Evolutionary conservation across 2,797 vertebrate genomes (phyloP), one percentile per base, ranked within the genome.

Genomic region (Bufotes viridis): DNA sequence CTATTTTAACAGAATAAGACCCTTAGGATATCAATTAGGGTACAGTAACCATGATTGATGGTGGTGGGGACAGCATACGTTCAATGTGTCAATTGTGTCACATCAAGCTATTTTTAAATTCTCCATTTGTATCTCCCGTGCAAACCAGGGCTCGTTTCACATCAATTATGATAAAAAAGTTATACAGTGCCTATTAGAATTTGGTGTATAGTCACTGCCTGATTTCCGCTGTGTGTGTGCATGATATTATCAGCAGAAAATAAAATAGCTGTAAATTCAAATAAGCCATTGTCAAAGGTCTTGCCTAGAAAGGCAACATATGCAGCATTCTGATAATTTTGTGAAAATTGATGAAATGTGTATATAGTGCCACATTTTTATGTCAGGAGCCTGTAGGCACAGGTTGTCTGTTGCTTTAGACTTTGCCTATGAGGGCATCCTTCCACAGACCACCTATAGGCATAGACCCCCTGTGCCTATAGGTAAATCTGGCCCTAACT

Each of bases 1-100:
- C 75, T 87, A 80, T 87, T 89, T 84, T 84, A 89, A 83, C 74
- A 89, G 81, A 89, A 79, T 78, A 74, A 84, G 74, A 24, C 85
- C 85, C 85, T 87, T 49, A 78, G 88, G 88, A 83, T 86, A 87
- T 87, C 80, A 82, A 61, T 86, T 86, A 89, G 80, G 55, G 72
- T 72, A 84, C 81, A 89, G 61, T 87, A 83, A 82, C 60, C 61
- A 70, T 82, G 88, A 86, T 60, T 78, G 88, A 89, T 78, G 75
- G 72, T 61, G 74, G 24, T 49, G 57, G 34, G 82, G 65, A 79
- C 75, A 61, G 75, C 70, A 79, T 49, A 67, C 22, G 42, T 74
- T 75, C 81, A 78, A 14, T 20, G 12, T 53, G 81, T 26, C 76
- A 57, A 78, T 83, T 78, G 70, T 57, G 60, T 78, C 70, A 83